Percentiles rank a stretch among this genome's conserved stretches.
Evolutionary conservation across 2,888 invertebrate species (phyloP).

Genomic region (Spicauda simplicius): DNA sequence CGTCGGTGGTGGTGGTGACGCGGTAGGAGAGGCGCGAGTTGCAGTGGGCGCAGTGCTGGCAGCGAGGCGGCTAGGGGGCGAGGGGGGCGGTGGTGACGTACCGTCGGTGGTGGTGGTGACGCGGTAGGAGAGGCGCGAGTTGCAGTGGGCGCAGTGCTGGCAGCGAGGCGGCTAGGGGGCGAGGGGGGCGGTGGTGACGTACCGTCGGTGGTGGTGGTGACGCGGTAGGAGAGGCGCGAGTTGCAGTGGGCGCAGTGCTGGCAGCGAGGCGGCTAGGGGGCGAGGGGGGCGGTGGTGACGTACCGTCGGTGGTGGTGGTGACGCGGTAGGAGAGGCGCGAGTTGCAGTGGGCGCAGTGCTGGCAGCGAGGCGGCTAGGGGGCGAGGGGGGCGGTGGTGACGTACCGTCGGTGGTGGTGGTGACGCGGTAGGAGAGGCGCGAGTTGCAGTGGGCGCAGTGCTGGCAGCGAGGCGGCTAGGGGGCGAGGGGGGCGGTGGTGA

Average conservation of each 20-base stretch:
- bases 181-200: neutral
- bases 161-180: constrained; percentile 54
- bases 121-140: constrained; percentile 63
- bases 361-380: constrained; percentile 58
- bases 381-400: constrained; percentile 35
- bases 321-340: constrained; percentile 60
- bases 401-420: constrained; percentile 58
- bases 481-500: constrained; percentile 34
- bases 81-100: constrained; percentile 8
- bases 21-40: constrained; percentile 64
- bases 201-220: constrained; percentile 59
- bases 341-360: constrained; percentile 79
- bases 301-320: constrained; percentile 59
- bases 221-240: constrained; percentile 61
- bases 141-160: constrained; percentile 79
- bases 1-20: constrained; percentile 57
- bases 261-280: constrained; percentile 55
- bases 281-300: neutral
- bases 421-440: constrained; percentile 60
- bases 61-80: constrained; percentile 50
- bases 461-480: constrained; percentile 55
- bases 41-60: constrained; percentile 79
- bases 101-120: constrained; percentile 59
- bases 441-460: constrained; percentile 78
- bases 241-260: constrained; percentile 79